Evolutionary conservation across 2,888 invertebrate species (phyloP).

Genomic region (Amiota communis): DNA sequence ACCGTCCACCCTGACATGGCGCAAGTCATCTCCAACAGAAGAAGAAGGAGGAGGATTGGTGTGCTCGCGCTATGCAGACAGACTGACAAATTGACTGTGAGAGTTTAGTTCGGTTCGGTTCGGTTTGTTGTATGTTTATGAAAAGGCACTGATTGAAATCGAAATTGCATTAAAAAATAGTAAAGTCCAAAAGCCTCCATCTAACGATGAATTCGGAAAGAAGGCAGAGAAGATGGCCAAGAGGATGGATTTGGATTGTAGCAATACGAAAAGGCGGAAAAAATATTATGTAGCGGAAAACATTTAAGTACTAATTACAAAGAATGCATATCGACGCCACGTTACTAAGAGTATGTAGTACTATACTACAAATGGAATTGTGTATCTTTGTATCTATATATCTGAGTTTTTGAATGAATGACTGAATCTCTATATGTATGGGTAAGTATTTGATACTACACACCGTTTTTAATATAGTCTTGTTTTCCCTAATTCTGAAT

Average conservation of each 20-base stretch:
- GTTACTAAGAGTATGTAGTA: conserved; percentile 4
- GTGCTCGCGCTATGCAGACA: conserved; percentile 36
- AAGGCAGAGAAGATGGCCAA: not conserved
- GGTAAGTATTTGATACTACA: too few species aligned
- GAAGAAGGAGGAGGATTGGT: too few species aligned
- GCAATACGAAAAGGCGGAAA: conserved; percentile 38
- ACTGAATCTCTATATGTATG: too few species aligned
- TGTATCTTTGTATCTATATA: not conserved
- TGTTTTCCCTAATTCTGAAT: conserved; percentile 64
- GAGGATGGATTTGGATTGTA: not conserved
- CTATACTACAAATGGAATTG: not conserved
- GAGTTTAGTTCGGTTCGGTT: conserved; percentile 9
- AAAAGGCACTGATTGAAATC: conserved; percentile 32
- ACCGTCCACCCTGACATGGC: too few species aligned
- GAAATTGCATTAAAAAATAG: conserved; percentile 31
- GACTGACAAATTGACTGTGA: conserved; percentile 62
- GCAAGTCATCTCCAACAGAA: too few species aligned
- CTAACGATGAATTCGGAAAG: not conserved
- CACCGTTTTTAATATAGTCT: not conserved
- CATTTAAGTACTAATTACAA: conserved; percentile 67
- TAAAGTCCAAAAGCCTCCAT: not conserved
- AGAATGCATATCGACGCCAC: conserved; percentile 63
- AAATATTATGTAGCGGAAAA: conserved; percentile 67
- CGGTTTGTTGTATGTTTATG: not conserved
- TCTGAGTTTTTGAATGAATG: not conserved